phyloP scores from a whole-genome alignment of 2,113 vertebrate genomes.

The Tylochromis polylepis region DNA sequence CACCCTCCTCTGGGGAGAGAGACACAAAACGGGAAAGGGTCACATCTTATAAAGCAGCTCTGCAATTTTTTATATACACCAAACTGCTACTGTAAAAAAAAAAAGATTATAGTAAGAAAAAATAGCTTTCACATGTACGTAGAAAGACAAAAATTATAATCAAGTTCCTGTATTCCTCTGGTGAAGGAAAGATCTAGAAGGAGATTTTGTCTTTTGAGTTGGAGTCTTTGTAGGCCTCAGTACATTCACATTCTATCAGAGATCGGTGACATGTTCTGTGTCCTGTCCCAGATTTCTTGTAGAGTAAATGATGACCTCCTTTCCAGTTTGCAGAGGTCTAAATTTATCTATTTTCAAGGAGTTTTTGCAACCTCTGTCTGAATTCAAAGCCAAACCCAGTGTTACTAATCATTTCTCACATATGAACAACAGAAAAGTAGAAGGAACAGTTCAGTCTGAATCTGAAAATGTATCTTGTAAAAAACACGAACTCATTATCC shows the following conservation, averaged over 20 bases:
- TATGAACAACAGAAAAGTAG: not conserved
- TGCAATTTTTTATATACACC: slow-evolving; percentile 14
- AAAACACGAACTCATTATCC: slow-evolving; percentile 30
- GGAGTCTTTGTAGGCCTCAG: slow-evolving; percentile 5
- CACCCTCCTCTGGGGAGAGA: slow-evolving; percentile 77
- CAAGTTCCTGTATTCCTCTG: not conserved
- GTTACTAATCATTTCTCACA: not conserved
- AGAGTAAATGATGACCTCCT: slow-evolving; percentile 72
- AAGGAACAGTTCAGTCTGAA: not conserved
- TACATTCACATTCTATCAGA: slow-evolving; percentile 34
- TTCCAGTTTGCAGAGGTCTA: slow-evolving; percentile 68
- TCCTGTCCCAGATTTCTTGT: slow-evolving; percentile 70
- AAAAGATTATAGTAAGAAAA: not conserved
- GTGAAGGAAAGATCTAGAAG: not conserved
- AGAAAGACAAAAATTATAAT: not conserved
- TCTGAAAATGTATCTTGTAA: not conserved
- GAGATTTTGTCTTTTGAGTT: not conserved
- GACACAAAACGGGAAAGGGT: slow-evolving; percentile 49
- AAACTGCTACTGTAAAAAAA: not conserved
- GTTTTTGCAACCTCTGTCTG: slow-evolving; percentile 59
- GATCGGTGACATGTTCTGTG: slow-evolving; percentile 56
- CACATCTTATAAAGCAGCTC: slow-evolving; percentile 30
- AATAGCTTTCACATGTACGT: not conserved
- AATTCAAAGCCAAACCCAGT: slow-evolving; percentile 26
- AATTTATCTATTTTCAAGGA: slow-evolving; percentile 72